phyloP scores from a whole-genome alignment of 2,888 invertebrate genomes.

The Clistopyga incitator region DNA sequence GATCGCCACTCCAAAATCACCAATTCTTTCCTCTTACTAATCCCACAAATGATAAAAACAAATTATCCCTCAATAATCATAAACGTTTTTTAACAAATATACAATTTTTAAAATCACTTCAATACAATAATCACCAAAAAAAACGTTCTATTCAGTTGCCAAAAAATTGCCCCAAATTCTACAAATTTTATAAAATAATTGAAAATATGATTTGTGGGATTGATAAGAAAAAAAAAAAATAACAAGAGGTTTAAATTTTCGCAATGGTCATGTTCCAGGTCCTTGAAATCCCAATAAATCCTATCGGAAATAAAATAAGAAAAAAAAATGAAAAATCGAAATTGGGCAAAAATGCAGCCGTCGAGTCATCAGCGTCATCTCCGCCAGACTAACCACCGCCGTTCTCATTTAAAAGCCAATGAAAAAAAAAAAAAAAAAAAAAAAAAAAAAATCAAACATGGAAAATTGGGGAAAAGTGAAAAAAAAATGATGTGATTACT shows the following conservation, averaged over 20 bases:
- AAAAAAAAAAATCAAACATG: slow-evolving; percentile 9
- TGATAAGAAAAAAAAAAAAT: neutral
- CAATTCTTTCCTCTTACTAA: neutral
- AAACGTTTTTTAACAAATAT: too few relatives aligned
- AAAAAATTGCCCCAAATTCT: neutral
- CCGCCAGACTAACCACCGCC: slow-evolving; percentile 66
- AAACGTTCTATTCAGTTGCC: neutral
- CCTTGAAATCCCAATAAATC: slow-evolving; percentile 31
- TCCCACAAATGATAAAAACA: neutral
- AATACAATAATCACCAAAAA: too few relatives aligned
- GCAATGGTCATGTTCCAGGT: slow-evolving; percentile 18
- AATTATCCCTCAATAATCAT: too few relatives aligned
- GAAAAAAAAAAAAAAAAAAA: slow-evolving; percentile 14
- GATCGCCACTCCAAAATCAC: neutral
- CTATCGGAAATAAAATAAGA: neutral
- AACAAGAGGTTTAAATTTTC: neutral
- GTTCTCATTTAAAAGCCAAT: too few relatives aligned
- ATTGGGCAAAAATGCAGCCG: slow-evolving; percentile 55
- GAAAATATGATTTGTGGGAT: neutral
- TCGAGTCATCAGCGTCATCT: slow-evolving; percentile 59
- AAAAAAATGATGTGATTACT: neutral
- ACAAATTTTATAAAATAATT: neutral
- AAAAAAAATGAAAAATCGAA: neutral
- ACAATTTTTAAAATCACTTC: too few relatives aligned
- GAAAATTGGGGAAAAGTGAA: neutral